phyloP scores from a whole-genome alignment of 1,140 invertebrate genomes.

The Drosophila nigrodunni region DNA sequence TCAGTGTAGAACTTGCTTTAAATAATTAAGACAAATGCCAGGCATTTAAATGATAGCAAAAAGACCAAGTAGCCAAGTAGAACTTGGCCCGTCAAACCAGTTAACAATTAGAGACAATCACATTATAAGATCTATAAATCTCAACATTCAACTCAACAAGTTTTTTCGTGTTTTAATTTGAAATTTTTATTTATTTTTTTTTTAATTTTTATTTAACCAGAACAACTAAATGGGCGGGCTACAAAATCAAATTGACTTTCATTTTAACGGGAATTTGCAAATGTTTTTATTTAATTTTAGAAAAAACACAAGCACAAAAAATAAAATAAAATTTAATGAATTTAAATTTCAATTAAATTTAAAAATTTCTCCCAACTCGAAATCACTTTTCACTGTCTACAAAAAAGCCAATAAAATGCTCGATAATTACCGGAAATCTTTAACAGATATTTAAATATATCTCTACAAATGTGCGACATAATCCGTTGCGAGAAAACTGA shows the following conservation, averaged over 20 bases:
- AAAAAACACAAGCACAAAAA: no score
- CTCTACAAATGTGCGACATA: constrained; percentile 6
- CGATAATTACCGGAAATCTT: constrained; percentile 66
- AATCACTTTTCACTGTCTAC: no score
- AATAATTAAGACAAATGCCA: constrained; percentile 65
- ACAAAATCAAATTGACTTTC: constrained; percentile 18
- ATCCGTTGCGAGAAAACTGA: constrained; percentile 50
- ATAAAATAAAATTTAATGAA: no score
- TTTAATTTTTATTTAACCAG: constrained; percentile 14
- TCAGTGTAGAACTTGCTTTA: neutral
- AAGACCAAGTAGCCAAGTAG: constrained; percentile 63
- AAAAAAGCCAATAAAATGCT: neutral
- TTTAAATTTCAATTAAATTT: no score
- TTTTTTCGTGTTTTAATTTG: constrained; percentile 28
- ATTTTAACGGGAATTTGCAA: neutral
- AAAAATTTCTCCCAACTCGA: no score
- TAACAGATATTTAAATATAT: constrained; percentile 43
- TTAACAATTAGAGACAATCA: constrained; percentile 69
- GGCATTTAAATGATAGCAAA: constrained; percentile 44
- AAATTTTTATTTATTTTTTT: neutral
- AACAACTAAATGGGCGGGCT: constrained; percentile 33
- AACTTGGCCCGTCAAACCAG: constrained; percentile 74
- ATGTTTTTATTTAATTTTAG: no score
- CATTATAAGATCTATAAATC: constrained; percentile 59
- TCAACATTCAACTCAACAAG: constrained; percentile 27